Evolutionary conservation across 2,113 vertebrate genomes (phyloP).

Genomic region (Campylomormyrus tamandua): DNA sequence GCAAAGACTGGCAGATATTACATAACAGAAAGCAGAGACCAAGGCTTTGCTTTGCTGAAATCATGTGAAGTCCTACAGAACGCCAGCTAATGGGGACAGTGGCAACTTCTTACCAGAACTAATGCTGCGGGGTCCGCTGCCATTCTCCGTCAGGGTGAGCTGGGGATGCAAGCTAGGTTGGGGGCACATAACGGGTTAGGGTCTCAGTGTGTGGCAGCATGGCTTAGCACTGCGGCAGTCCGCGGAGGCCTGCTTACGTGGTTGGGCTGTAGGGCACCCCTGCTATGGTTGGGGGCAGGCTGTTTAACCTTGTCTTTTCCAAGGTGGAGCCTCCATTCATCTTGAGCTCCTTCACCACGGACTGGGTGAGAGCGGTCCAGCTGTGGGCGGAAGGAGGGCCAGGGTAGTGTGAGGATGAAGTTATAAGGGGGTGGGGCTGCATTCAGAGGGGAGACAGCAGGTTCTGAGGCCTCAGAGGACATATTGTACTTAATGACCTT

Average conservation of each 20-base stretch:
- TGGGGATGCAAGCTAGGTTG: conserved; percentile 35
- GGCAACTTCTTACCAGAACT: conserved; percentile 42
- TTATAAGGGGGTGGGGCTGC: background rate
- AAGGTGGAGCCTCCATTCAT: conserved; percentile 40
- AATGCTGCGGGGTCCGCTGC: conserved; percentile 42
- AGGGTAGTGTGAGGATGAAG: background rate
- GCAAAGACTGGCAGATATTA: background rate
- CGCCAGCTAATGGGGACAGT: background rate
- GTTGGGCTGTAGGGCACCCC: conserved; percentile 34
- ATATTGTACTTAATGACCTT: background rate
- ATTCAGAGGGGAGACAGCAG: background rate
- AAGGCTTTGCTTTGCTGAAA: background rate
- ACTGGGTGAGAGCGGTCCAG: conserved; percentile 57
- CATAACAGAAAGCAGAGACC: background rate
- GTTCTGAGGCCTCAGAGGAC: background rate
- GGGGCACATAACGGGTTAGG: background rate
- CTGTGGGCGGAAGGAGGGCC: conserved; percentile 35
- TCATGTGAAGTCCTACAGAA: background rate
- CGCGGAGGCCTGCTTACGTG: conserved; percentile 30
- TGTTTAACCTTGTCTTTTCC: conserved; percentile 15
- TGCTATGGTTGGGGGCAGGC: conserved; percentile 23
- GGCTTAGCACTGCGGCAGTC: background rate
- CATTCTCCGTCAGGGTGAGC: conserved; percentile 57
- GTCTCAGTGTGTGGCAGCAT: background rate
- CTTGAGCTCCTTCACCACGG: conserved; percentile 57